Evolutionary conservation across 2,113 vertebrate species (phyloP).

Genomic region (Onychorhynchus coronatus): DNA sequence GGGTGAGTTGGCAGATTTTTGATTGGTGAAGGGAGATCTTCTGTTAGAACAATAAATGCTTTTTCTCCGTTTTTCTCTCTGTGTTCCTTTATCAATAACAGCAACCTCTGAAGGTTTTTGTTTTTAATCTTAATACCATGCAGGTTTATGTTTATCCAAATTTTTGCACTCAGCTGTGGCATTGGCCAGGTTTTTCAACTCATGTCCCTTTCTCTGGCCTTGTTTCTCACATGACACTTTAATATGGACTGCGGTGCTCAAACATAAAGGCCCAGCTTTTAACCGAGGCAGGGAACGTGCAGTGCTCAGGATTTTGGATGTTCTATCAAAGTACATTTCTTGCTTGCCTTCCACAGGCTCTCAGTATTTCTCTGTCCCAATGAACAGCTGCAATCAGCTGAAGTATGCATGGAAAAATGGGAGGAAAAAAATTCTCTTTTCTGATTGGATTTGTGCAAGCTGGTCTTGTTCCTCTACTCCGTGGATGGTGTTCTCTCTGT

Average conservation of each 20-base stretch:
- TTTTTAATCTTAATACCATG: not conserved
- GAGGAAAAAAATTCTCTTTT: not conserved
- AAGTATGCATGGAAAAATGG: not conserved
- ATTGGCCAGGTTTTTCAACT: not conserved
- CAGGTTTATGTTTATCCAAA: not conserved
- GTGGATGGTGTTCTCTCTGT: not conserved
- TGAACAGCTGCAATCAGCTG: not conserved
- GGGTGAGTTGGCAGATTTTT: not conserved
- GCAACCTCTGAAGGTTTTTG: not conserved
- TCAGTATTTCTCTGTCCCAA: slow-evolving; percentile 3
- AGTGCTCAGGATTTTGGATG: not conserved
- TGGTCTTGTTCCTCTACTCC: not conserved
- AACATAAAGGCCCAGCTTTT: not conserved
- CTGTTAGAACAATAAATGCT: no score
- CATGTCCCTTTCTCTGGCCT: not conserved
- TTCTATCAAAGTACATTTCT: not conserved
- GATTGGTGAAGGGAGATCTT: not conserved
- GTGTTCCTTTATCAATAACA: not conserved
- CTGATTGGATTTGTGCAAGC: not conserved
- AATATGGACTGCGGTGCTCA: no score
- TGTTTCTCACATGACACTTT: not conserved
- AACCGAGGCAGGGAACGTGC: not conserved
- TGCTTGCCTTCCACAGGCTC: not conserved
- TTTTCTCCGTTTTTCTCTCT: not conserved
- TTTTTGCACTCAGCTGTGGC: not conserved